phyloP scores from a whole-genome alignment of 1,140 invertebrate species.

The Colletes latitarsis region DNA sequence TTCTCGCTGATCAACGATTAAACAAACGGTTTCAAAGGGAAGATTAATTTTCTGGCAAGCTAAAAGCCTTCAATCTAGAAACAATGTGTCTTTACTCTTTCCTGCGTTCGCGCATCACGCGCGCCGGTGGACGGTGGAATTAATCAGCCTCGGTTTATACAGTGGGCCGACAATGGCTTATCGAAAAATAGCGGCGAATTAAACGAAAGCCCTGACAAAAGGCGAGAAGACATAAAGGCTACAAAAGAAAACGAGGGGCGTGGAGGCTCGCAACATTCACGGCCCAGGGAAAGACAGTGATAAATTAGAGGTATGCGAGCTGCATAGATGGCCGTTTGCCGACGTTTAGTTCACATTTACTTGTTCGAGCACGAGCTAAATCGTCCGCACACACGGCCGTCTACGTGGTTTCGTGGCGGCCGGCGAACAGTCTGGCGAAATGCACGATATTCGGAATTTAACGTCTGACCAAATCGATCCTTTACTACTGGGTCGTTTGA shows the following conservation, averaged over 20 bases:
- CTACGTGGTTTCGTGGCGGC: no score
- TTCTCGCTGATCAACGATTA: not conserved
- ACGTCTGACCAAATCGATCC: constrained; percentile 12
- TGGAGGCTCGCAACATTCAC: no score
- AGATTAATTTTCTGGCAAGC: not conserved
- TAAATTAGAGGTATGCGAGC: constrained; percentile 62
- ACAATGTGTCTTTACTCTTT: constrained; percentile 5
- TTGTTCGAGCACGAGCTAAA: not conserved
- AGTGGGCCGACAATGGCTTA: not conserved
- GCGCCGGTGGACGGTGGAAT: not conserved
- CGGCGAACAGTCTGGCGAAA: no score
- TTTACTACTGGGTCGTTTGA: not conserved
- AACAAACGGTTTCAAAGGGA: not conserved
- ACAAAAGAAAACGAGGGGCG: not conserved
- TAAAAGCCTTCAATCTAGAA: constrained; percentile 1
- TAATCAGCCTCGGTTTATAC: not conserved
- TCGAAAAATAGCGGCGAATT: constrained; percentile 6
- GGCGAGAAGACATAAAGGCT: not conserved
- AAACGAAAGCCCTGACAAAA: not conserved
- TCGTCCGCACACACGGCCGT: not conserved
- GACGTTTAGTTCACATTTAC: not conserved
- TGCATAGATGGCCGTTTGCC: not conserved
- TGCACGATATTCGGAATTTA: no score
- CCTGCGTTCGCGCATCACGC: not conserved
- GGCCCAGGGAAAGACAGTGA: constrained; percentile 62